phyloP scores from a whole-genome alignment of 2,797 vertebrate species.

The Propithecus deckenii region DNA sequence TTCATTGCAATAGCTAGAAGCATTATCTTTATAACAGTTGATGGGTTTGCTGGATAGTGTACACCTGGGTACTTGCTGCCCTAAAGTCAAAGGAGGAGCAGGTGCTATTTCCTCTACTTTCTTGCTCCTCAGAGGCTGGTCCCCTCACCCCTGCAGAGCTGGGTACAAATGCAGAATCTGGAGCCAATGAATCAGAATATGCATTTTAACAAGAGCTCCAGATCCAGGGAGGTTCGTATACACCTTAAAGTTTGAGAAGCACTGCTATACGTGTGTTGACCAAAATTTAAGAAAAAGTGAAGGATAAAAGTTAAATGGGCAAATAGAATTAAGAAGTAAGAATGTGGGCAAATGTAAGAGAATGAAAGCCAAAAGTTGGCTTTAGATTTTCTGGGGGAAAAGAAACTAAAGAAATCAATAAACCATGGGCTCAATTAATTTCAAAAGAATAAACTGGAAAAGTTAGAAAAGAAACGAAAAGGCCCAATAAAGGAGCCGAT shows the following conservation, averaged over 20 bases:
- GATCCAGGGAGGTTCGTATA: not conserved
- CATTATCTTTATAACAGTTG: not conserved
- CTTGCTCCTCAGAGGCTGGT: not conserved
- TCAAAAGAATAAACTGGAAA: constrained; percentile 35
- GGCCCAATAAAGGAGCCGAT: not conserved
- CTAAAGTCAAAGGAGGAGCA: not conserved
- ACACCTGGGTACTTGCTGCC: too few relatives aligned
- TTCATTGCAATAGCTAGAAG: not conserved
- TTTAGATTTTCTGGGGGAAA: not conserved
- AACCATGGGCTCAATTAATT: not conserved
- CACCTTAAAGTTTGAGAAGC: not conserved
- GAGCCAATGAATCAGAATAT: not conserved
- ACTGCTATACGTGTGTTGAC: not conserved
- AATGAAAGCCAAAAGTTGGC: not conserved
- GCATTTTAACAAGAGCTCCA: not conserved
- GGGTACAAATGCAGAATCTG: not conserved
- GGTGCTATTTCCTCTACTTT: not conserved
- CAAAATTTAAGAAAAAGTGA: not conserved
- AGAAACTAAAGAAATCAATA: not conserved
- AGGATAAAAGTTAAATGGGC: not conserved
- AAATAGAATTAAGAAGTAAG: constrained; percentile 31
- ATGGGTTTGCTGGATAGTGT: not conserved
- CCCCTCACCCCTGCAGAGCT: not conserved
- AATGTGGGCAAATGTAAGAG: not conserved
- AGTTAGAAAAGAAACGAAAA: constrained; percentile 15